Evolutionary conservation across 2,113 vertebrate genomes (phyloP).

Genomic region (Ginglymostoma cirratum): DNA sequence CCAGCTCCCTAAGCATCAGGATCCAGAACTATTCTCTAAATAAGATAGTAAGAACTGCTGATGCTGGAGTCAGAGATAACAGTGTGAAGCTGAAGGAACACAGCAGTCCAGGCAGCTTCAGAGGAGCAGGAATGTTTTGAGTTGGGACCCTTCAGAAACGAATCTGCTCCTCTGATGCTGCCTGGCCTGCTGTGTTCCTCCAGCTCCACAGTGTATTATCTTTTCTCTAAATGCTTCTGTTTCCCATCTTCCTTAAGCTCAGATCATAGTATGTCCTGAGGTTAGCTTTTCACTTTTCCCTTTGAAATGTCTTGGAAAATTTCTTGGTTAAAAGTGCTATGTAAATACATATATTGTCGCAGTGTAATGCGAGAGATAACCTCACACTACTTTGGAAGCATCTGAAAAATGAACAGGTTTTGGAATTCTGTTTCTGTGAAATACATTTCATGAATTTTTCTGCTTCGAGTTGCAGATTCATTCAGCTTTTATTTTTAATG

Average conservation of each 20-base stretch:
- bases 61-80: too few relatives aligned
- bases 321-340: background rate
- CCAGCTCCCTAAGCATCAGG: background rate
- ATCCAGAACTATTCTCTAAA: background rate
- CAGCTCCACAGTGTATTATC: too few relatives aligned
- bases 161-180: too few relatives aligned
- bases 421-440: background rate
- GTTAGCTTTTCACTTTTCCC: background rate
- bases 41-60: too few relatives aligned
- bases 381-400: background rate
- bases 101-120: too few relatives aligned
- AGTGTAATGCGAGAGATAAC: background rate
- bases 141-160: too few relatives aligned
- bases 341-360: background rate
- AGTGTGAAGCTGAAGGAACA: too few relatives aligned
- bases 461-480: background rate
- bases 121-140: too few relatives aligned
- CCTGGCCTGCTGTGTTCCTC: too few relatives aligned
- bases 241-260: background rate
- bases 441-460: background rate
- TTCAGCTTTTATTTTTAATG: background rate
- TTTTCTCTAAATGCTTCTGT: background rate
- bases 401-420: background rate
- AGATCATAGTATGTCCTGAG: background rate
- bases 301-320: background rate